phyloP scores from a whole-genome alignment of 1,140 invertebrate species.

The Drosophila tristis region DNA sequence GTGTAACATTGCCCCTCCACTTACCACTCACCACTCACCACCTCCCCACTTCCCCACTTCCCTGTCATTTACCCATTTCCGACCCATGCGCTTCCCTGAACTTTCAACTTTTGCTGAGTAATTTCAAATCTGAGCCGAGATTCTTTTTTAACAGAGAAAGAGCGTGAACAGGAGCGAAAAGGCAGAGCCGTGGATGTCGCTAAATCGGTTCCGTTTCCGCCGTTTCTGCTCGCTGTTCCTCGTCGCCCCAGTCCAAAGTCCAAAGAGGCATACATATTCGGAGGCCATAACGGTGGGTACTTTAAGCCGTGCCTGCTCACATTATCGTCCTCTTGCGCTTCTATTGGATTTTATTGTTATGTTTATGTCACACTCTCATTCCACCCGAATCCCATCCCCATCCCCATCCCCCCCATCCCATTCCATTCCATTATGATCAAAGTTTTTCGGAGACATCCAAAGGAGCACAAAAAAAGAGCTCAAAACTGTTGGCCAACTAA shows the following conservation, averaged over 20 bases:
- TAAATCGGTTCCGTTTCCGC: conserved; percentile 17
- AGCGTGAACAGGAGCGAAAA: conserved; percentile 10
- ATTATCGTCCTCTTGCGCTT: conserved; percentile 41
- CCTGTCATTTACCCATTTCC: background rate
- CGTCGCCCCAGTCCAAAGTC: too few relatives aligned
- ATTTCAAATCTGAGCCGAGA: conserved; percentile 36
- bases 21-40: too few relatives aligned
- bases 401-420: background rate
- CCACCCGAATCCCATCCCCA: conserved; percentile 2
- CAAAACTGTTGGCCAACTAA: conserved; percentile 49
- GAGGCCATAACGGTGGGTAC: conserved; percentile 3
- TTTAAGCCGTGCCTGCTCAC: background rate
- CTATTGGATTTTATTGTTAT: conserved; percentile 60
- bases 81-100: too few relatives aligned
- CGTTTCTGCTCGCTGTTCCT: too few relatives aligned
- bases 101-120: conserved; percentile 46
- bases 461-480: background rate
- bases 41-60: background rate
- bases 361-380: conserved; percentile 53
- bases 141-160: background rate
- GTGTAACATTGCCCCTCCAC: conserved; percentile 29
- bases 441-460: conserved; percentile 17
- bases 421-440: conserved; percentile 12
- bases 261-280: background rate
- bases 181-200: background rate